Base-by-base conservation (phyloP, 2,797 vertebrate genomes). In the Ctenochaetus hawaiiensis region DNA sequence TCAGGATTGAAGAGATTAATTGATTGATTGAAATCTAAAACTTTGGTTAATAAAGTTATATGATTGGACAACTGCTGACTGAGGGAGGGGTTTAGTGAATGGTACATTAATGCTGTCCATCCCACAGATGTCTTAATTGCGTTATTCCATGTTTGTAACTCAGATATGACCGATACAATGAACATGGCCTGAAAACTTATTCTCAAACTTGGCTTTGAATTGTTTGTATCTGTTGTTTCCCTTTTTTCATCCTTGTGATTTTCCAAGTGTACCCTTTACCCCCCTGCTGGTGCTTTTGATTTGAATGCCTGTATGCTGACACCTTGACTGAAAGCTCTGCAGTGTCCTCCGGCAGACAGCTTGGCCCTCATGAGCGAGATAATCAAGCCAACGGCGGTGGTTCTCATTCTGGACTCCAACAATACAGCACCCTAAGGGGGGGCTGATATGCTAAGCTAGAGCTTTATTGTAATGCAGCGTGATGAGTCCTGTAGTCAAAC, bases 391-490 rank as follows among this genome's bases (percentile, higher is more conserved):
- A 70, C 82, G 60, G 66, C 23, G 47, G 72, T 70, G 79, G 70
- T 84, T 89, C 81, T 80, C 79, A 80, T 87, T 73, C 63, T 78
- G 23, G 78, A 82, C 81, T 90, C 83, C 63, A 75, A 82, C 82
- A 84, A 79, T 74, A 73, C 77, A 34, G 48, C 22, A 3, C 51
- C 84, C 71, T 43, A 16, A 65, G 77, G 85, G 89, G 76, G 89
- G 75, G 67, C 61, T 59, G 80, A 90, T 83, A 76, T 74, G 79
- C 84, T 85, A 72, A 84, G 82, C 81, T 56, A 73, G 47, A 89
- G 85, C 87, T 91, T 90, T 89, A 91, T 89, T 87, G 76, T 90
- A 78, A 87, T 87, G 85, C 86, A 65, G 78, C 30, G 54, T 72
- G 81, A 86, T 89, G 89, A 85, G 67, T 73, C 82, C 65, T 20